Conservation (phyloP, 2,113 vertebrate species). For the Alouatta palliata region DNA sequence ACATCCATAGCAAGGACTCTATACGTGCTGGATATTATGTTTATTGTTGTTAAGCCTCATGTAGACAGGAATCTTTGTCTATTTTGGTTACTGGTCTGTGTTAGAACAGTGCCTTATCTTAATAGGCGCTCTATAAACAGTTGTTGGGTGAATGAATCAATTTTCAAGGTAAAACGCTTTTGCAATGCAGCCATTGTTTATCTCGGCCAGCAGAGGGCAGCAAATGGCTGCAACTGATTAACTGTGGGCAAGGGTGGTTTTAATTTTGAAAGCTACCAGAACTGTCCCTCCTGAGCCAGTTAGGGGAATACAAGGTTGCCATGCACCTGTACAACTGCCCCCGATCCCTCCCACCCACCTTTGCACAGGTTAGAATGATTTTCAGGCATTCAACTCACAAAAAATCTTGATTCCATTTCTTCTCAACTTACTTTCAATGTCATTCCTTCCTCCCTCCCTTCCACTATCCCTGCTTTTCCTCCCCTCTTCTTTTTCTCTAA, state of each 20-base stretch:
- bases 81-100: not conserved
- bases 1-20: not conserved
- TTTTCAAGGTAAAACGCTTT: not conserved
- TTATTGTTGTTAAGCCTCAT: not conserved
- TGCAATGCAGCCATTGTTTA: not conserved
- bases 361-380: not conserved
- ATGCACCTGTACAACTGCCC: not conserved
- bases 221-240: not conserved
- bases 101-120: not conserved
- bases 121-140: not conserved
- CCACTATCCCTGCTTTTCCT: no score
- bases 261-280: not conserved
- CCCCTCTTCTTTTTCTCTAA: not conserved
- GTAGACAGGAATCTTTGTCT: not conserved
- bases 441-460: not conserved
- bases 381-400: not conserved
- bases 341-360: not conserved
- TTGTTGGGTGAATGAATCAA: not conserved
- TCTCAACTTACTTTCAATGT: not conserved
- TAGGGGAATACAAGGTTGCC: not conserved
- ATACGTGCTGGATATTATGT: not conserved
- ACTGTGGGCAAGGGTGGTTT: not conserved
- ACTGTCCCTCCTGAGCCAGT: not conserved
- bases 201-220: slow-evolving; percentile 59
- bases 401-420: not conserved